Base-by-base conservation (phyloP, 2,888 invertebrate species). In the Rhagonycha fulva region DNA sequence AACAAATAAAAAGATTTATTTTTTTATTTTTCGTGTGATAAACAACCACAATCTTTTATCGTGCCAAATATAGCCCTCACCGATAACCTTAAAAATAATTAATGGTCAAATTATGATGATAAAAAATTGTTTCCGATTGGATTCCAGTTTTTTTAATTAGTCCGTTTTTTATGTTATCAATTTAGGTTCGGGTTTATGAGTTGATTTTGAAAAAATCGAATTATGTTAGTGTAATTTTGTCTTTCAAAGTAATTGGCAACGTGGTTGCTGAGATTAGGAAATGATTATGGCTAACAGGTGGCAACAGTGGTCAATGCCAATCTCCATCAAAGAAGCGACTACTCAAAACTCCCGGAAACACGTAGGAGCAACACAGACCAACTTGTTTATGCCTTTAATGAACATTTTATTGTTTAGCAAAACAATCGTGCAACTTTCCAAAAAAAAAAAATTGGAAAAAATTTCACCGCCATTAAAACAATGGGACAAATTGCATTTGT, bases 261-360 rank as follows among this genome's bases (percentile, higher is more conserved):
- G 72, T 70, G 76, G 84, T 80, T 71, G 78, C 78, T 77, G 82
- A 83, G 83, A 84, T 83, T 84, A 82, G 82, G 82, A 80, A 82
- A 80, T 82, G 81, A 81, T 77, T 80, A 77, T 75, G 72, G 82
- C 83, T 47, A 84, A 84, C 84, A 85, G 82, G 84, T 84, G 82
- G 85, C 86, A 86, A 86, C 86, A 78, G 71, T 67, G 84, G 78
- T 74, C 68, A 78, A 78, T 78, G 80, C 80, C 81, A 82, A 73
- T 73, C 70, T 70, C 61, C 30, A n/a, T 28, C 68, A 74, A 69
- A 71, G 71, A 76, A 71, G 63, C 68, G 66, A 66, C 66, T 28
- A 19, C 63, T 32, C n/a, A 60, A 67, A 60, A 63, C 63, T 24
- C 68, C 62, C 74, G 74, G 70, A 71, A 71, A 47, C 66, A 76